These are phyloP conservation scores for Cairina moschata DNA, from an alignment of 2,113 vertebrate genomes.

Conservation along the genomic window DNA sequence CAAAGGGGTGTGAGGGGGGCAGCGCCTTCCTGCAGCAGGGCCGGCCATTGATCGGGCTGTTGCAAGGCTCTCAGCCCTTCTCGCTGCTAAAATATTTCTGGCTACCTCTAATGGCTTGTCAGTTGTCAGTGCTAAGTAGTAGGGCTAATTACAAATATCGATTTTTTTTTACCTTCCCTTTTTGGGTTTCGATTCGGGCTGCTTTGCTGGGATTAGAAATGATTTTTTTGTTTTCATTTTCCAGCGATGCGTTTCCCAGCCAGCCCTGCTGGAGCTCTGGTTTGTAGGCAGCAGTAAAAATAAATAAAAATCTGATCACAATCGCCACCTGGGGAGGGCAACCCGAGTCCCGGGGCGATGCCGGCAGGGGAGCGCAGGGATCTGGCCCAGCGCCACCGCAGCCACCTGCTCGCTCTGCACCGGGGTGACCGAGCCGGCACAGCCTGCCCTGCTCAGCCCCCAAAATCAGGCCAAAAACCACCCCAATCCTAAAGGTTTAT, in stretches of 20 bases:
- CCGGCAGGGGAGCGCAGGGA: not conserved
- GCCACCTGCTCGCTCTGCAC: too few species aligned
- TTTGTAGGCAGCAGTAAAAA: not conserved
- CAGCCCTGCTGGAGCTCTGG: not conserved
- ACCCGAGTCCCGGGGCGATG: rapidly evolving
- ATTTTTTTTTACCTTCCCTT: not conserved
- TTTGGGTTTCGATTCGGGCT: not conserved
- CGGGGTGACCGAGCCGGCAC: not conserved
- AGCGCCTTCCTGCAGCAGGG: not conserved
- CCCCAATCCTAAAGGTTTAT: not conserved
- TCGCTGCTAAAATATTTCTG: not conserved
- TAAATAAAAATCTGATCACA: too few species aligned
- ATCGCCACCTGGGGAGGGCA: not conserved
- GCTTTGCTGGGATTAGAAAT: not conserved
- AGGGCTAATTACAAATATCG: not conserved
- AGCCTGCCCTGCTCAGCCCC: not conserved
- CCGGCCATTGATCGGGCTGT: not conserved
- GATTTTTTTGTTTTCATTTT: not conserved
- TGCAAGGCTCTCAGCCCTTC: not conserved
- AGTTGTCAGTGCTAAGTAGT: not conserved
- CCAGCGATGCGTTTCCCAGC: not conserved
- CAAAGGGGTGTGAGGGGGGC: too few species aligned
- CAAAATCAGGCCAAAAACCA: not conserved
- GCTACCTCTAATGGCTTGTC: not conserved
- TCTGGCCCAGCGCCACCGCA: not conserved